Evolutionary conservation across 1,140 invertebrate genomes (phyloP).

Genomic region (Magallana gigas): DNA sequence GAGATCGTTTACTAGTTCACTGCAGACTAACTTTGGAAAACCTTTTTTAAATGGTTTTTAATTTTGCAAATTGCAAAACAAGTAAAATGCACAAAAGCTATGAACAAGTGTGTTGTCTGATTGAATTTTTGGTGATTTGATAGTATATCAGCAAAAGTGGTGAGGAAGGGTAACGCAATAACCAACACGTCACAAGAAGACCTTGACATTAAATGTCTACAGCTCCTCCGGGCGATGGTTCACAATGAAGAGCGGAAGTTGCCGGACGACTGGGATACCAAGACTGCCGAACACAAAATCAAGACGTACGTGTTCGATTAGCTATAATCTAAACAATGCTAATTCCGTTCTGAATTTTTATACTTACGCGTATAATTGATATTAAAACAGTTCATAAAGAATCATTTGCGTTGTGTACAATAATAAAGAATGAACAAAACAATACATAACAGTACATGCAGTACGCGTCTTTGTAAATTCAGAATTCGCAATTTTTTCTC

Average conservation of each 20-base stretch:
- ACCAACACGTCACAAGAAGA: slow-evolving; percentile 69
- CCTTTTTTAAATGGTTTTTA: no score
- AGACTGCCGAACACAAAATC: slow-evolving; percentile 69
- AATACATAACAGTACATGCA: background rate
- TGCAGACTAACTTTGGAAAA: no score
- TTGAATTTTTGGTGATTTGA: background rate
- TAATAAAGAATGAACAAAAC: background rate
- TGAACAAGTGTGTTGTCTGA: no score
- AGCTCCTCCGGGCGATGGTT: slow-evolving; percentile 76
- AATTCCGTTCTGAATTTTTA: no score
- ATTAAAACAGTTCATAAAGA: no score
- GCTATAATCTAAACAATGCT: no score
- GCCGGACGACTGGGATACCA: slow-evolving; percentile 74
- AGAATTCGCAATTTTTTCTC: background rate
- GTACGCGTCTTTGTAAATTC: background rate
- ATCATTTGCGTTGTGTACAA: no score
- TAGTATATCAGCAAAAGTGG: slow-evolving; percentile 72
- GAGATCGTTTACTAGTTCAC: no score
- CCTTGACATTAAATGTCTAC: slow-evolving; percentile 77
- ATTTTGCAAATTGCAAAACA: no score
- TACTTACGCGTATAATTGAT: no score
- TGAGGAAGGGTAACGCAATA: slow-evolving; percentile 59
- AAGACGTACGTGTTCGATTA: slow-evolving; percentile 66
- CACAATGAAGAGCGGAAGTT: slow-evolving; percentile 78
- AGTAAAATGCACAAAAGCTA: no score